Conservation (phyloP, 30 jellyfish, hydroid and myxozoan genomes). For the Aurelia aurita complex sp. Pacific region DNA sequence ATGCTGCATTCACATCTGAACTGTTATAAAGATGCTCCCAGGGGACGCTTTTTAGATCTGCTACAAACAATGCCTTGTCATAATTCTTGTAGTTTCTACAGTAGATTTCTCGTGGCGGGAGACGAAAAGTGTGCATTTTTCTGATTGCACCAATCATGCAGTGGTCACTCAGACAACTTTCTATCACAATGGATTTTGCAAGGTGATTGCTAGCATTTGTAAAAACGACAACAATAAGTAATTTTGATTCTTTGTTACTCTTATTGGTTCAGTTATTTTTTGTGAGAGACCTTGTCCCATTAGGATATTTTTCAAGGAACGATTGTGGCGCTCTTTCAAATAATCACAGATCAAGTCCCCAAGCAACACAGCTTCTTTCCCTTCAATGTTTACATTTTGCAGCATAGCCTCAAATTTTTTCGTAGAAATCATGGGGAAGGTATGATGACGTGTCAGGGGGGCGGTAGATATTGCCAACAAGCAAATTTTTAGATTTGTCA, state of each 20-base stretch:
- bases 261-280: constrained; percentile 35
- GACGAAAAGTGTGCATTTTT: constrained; percentile 40
- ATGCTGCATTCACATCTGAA: constrained; percentile 4
- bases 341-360: constrained; percentile 62
- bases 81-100: constrained; percentile 39
- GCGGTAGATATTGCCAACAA: constrained; percentile 57
- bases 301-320: constrained; percentile 12
- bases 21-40: constrained; percentile 9
- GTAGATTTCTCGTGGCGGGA: constrained; percentile 38
- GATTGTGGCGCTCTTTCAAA: constrained; percentile 18
- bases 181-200: constrained; percentile 10
- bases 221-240: constrained; percentile 28
- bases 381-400: constrained; percentile 27
- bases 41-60: not conserved
- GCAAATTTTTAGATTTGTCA: constrained; percentile 22
- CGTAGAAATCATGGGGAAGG: constrained; percentile 14
- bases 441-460: constrained; percentile 45
- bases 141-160: constrained; percentile 60
- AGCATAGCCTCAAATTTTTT: constrained; percentile 46
- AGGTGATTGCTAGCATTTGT: constrained; percentile 15
- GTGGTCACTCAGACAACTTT: constrained; percentile 36
- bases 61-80: constrained; percentile 12
- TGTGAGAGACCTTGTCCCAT: constrained; percentile 14
- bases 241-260: constrained; percentile 29
- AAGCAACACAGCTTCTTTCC: constrained; percentile 55